Conservation (phyloP, 2,113 vertebrate species). For the Nymphicus hollandicus region DNA sequence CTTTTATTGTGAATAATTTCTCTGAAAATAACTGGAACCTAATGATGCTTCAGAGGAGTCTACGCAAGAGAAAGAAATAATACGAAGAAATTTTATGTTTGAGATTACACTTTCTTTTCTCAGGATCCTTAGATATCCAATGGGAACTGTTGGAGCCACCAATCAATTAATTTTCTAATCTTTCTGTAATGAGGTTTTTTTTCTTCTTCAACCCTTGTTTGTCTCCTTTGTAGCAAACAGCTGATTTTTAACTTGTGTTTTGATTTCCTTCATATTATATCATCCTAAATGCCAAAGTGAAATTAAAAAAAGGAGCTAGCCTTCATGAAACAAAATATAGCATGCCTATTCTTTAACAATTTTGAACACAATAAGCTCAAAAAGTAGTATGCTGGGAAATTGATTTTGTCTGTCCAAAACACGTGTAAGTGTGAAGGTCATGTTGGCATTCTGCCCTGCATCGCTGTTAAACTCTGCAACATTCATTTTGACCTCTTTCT, state of each 20-base stretch:
- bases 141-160: slow-evolving; percentile 38
- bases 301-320: neutral
- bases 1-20: slow-evolving; percentile 45
- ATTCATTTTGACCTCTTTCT: slow-evolving; percentile 43
- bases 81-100: slow-evolving; percentile 30
- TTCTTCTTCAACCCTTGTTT: slow-evolving; percentile 30
- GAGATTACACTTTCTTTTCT: slow-evolving; percentile 22
- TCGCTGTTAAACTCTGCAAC: slow-evolving; percentile 56
- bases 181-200: slow-evolving; percentile 47
- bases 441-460: neutral
- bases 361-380: neutral
- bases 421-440: neutral
- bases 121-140: slow-evolving; percentile 13
- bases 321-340: neutral
- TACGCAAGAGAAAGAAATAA: neutral
- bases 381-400: slow-evolving; percentile 11
- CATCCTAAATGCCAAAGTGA: neutral
- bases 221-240: slow-evolving; percentile 17
- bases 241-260: slow-evolving; percentile 4
- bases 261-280: neutral
- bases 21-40: slow-evolving; percentile 57
- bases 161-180: slow-evolving; percentile 60
- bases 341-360: neutral
- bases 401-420: slow-evolving; percentile 2
- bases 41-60: slow-evolving; percentile 54